Conservation (phyloP, 1,140 invertebrate species). For the Dryas iulia region DNA sequence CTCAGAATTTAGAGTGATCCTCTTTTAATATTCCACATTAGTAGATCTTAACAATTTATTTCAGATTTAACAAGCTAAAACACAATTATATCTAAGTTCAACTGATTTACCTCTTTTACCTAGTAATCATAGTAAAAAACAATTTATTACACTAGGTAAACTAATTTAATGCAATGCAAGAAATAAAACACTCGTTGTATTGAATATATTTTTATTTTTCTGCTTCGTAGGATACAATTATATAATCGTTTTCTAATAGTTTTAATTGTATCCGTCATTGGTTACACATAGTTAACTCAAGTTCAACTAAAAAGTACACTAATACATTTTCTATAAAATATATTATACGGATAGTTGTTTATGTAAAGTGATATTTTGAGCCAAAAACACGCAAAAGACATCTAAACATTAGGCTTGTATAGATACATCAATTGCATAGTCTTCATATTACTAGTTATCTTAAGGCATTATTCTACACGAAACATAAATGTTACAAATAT, state of each 20-base stretch:
- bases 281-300: conserved; percentile 32
- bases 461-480: conserved; percentile 24
- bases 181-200: conserved; percentile 36
- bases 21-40: too few relatives aligned
- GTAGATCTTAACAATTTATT: too few relatives aligned
- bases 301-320: conserved; percentile 49
- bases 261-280: conserved; percentile 42
- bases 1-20: too few relatives aligned
- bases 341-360: conserved; percentile 45
- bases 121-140: too few relatives aligned
- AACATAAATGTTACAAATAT: conserved; percentile 16
- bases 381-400: conserved; percentile 39
- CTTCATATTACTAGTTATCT: conserved; percentile 33
- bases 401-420: conserved; percentile 41
- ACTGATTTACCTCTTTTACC: too few relatives aligned
- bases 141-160: too few relatives aligned
- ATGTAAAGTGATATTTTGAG: conserved; percentile 54
- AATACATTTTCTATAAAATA: conserved; percentile 62
- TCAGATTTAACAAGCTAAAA: too few relatives aligned
- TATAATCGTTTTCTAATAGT: conserved; percentile 35
- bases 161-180: too few relatives aligned
- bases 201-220: conserved; percentile 42
- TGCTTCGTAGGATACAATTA: conserved; percentile 40
- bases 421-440: conserved; percentile 31
- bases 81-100: too few relatives aligned